Evolutionary conservation across 2,888 invertebrate species (phyloP).

Genomic region (Syrphus vitripennis): DNA sequence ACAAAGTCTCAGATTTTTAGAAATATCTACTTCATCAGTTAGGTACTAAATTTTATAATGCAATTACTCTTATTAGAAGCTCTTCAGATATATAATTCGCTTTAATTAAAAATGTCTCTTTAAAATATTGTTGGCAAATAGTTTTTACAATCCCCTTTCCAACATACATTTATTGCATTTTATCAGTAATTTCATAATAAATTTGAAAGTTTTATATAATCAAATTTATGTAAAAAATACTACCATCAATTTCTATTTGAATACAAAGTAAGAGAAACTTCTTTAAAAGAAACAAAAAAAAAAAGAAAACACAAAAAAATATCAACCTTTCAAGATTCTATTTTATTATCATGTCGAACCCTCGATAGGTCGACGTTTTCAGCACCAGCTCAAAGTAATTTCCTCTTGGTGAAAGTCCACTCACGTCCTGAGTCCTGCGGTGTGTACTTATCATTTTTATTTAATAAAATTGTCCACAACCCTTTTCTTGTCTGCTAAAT

Average conservation of each 20-base stretch:
- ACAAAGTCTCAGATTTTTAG: no score
- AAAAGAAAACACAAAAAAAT: not conserved
- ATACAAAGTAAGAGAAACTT: not conserved
- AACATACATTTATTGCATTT: not conserved
- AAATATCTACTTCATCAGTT: no score
- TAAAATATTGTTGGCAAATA: no score
- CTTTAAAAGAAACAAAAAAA: not conserved
- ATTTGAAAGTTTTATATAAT: not conserved
- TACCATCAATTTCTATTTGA: not conserved
- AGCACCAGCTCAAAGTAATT: constrained; percentile 18
- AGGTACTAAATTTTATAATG: no score
- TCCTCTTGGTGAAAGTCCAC: constrained; percentile 62
- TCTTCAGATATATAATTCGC: no score
- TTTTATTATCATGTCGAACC: not conserved
- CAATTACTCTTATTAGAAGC: no score
- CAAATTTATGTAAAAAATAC: not conserved
- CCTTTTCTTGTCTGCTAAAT: constrained; percentile 6
- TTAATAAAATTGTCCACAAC: constrained; percentile 68
- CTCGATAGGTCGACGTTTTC: not conserved
- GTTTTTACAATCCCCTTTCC: no score
- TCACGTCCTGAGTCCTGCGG: constrained; percentile 72
- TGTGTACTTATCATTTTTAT: constrained; percentile 66
- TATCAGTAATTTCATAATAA: not conserved
- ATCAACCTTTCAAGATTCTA: not conserved
- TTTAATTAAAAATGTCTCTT: no score